These are phyloP conservation scores for Sebastes aleutianus DNA, from an alignment of 2,797 vertebrate species.

Conservation along the genomic window DNA sequence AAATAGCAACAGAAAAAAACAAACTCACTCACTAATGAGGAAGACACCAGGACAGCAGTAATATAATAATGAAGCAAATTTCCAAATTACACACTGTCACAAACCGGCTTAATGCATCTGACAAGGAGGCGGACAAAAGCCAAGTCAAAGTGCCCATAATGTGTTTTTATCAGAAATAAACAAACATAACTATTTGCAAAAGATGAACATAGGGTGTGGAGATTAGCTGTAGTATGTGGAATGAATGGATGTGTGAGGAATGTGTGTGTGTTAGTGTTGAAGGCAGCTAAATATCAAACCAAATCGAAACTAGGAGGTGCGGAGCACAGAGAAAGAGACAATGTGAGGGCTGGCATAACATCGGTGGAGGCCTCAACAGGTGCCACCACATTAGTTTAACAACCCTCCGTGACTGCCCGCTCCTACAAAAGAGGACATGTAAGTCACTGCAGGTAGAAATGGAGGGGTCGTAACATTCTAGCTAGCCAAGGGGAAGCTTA, in stretches of 20 bases:
- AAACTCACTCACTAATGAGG: too few species aligned
- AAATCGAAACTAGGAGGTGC: neutral
- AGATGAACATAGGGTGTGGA: neutral
- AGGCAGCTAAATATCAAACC: neutral
- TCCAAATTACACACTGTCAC: neutral
- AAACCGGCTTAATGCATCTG: neutral
- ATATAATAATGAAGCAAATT: neutral
- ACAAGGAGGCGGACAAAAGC: neutral
- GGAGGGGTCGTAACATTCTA: neutral
- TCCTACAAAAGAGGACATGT: neutral
- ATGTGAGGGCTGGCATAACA: neutral
- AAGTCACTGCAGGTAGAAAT: neutral
- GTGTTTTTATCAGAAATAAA: neutral
- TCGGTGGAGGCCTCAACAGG: neutral
- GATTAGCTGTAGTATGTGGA: neutral
- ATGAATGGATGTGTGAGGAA: neutral
- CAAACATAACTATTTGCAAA: neutral
- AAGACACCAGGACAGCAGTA: too few species aligned
- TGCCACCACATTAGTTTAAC: neutral
- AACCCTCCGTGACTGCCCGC: neutral
- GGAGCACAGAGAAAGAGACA: neutral
- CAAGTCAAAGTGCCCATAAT: neutral
- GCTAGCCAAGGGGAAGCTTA: neutral
- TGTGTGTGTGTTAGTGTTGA: neutral
- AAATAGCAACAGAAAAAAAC: too few species aligned